These are phyloP conservation scores for Torymus aiolomorphi DNA, from an alignment of 2,888 invertebrate species.

Conservation along the genomic window DNA sequence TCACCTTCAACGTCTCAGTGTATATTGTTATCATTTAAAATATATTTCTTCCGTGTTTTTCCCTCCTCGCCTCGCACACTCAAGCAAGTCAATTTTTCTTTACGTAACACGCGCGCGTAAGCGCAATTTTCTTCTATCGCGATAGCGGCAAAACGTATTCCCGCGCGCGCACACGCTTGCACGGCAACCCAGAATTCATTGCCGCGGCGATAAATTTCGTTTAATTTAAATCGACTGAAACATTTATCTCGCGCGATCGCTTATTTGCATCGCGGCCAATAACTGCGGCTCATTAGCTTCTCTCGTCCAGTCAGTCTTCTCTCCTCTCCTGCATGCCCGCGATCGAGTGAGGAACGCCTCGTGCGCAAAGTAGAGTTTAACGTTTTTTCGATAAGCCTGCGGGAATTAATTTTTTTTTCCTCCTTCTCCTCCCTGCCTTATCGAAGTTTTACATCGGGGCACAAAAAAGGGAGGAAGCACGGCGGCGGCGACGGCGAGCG, in stretches of 20 bases:
- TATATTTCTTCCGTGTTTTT: constrained; percentile 5
- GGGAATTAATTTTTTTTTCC: background rate
- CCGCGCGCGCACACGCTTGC: background rate
- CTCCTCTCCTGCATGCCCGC: too few relatives aligned
- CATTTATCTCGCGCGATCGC: background rate
- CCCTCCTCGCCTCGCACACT: background rate
- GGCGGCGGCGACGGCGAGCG: background rate
- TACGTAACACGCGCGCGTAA: constrained; percentile 10
- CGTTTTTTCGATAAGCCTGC: background rate
- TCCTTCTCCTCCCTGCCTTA: background rate
- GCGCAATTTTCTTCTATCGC: constrained; percentile 18
- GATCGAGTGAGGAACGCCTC: background rate
- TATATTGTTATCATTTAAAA: background rate
- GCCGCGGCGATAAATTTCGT: constrained; percentile 15
- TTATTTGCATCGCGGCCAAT: constrained; percentile 8
- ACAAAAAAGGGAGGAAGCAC: background rate
- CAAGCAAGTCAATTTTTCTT: constrained; percentile 11
- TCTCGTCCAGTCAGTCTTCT: background rate
- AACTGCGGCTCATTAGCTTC: background rate
- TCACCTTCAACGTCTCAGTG: too few relatives aligned
- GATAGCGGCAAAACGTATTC: background rate
- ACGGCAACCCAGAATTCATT: constrained; percentile 3
- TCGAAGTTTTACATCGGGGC: too few relatives aligned
- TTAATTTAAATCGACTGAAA: constrained; percentile 10
- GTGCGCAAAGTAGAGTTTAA: background rate